Conservation (phyloP, 2,113 vertebrate genomes). For the Thryonomys swinderianus region DNA sequence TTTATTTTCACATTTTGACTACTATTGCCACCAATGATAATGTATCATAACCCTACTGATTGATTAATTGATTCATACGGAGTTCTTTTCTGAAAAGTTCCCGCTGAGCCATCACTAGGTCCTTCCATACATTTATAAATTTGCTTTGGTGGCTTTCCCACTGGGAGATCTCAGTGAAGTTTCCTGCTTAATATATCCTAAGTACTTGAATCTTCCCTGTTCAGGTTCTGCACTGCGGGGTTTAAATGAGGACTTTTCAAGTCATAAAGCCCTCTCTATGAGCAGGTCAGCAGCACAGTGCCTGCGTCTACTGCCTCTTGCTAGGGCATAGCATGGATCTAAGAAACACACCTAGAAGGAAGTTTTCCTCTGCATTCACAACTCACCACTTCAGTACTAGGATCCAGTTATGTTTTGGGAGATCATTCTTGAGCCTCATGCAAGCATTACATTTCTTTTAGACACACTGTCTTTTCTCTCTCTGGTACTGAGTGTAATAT, state of each 20-base stretch:
- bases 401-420: neutral
- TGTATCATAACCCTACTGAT: neutral
- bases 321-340: neutral
- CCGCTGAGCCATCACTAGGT: neutral
- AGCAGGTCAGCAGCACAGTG: neutral
- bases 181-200: neutral
- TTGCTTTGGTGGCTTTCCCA: neutral
- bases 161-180: neutral
- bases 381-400: neutral
- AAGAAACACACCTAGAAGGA: neutral
- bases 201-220: neutral
- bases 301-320: neutral
- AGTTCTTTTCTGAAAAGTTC: neutral
- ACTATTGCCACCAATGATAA: neutral
- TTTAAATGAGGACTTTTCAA: neutral
- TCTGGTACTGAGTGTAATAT: slow-evolving; percentile 18
- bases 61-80: neutral
- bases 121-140: neutral
- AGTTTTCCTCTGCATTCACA: neutral
- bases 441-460: slow-evolving; percentile 36
- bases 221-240: neutral
- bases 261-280: neutral
- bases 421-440: slow-evolving; percentile 41
- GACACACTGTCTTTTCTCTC: neutral
- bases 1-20: neutral